Evolutionary conservation across 1,140 invertebrate genomes (phyloP).

Genomic region (Lethocerus indicus): DNA sequence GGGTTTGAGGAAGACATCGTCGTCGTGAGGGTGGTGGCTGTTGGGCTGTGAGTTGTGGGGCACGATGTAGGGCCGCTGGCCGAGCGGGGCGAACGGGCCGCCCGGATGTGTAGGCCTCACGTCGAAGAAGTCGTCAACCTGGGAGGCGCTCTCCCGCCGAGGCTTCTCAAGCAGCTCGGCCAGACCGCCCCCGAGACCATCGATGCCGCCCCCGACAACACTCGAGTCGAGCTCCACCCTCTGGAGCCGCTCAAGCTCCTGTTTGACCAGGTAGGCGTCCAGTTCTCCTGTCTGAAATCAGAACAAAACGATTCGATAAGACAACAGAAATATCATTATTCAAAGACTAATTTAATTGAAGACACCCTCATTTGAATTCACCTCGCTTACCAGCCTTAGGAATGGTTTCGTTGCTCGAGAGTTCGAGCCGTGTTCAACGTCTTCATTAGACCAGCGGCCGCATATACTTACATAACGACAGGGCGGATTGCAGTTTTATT

Average conservation of each 20-base stretch:
- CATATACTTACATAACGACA: no score
- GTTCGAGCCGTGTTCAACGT: no score
- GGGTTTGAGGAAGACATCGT: constrained; percentile 67
- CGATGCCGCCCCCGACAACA: no score
- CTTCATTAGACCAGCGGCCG: no score
- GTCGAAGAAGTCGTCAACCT: constrained; percentile 53
- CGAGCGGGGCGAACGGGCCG: constrained; percentile 13
- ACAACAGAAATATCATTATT: no score
- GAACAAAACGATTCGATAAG: no score
- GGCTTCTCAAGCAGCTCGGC: no score
- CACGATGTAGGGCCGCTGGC: constrained; percentile 24
- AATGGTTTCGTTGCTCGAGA: no score
- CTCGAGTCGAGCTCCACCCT: constrained; percentile 36
- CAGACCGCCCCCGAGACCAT: constrained; percentile 20
- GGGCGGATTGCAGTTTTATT: no score
- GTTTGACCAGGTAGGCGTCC: constrained; percentile 38
- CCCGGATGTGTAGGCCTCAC: constrained; percentile 18
- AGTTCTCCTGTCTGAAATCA: constrained; percentile 34
- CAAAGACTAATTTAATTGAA: no score
- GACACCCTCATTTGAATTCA: no score
- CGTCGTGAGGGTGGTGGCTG: constrained; percentile 32
- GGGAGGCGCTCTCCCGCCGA: constrained; percentile 38
- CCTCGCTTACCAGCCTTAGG: no score
- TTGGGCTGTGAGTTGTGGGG: constrained; percentile 30
- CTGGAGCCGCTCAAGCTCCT: constrained; percentile 32